phyloP scores from a whole-genome alignment of 23 tunicate species.

The Trididemnum clinides region DNA sequence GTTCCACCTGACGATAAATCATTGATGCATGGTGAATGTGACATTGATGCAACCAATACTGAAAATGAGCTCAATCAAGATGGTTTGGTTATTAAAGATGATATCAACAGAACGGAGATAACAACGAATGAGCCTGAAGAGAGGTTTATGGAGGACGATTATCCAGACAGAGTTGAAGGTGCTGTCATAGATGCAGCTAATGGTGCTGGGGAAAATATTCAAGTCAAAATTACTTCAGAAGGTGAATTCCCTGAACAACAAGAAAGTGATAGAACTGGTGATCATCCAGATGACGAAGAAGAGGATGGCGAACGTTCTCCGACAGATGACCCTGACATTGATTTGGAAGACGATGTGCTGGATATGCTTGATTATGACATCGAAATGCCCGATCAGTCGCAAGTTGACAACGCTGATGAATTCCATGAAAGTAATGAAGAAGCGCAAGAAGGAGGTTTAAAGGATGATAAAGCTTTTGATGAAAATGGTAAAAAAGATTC shows the following conservation, averaged over 20 bases:
- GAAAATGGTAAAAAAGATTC: slow-evolving; percentile 2
- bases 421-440: background rate
- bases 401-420: background rate
- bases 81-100: no score
- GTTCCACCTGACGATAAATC: no score
- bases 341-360: slow-evolving; percentile 60
- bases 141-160: background rate
- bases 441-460: background rate
- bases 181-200: background rate
- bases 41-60: no score
- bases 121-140: background rate
- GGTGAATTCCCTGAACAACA: background rate
- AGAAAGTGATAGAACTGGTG: background rate
- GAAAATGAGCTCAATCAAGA: no score
- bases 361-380: slow-evolving; percentile 79
- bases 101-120: no score
- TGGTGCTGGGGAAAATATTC: background rate
- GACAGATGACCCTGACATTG: slow-evolving; percentile 16
- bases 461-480: background rate
- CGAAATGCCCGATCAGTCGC: slow-evolving; percentile 28
- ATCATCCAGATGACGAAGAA: background rate
- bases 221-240: background rate
- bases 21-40: no score
- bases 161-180: background rate
- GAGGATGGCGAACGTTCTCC: background rate